A percentile compares a stretch with the other conserved stretches of the same genome.
These are phyloP conservation scores for Erpornis zantholeuca DNA, from an alignment of 2,113 vertebrate species.

Conservation along the genomic window DNA sequence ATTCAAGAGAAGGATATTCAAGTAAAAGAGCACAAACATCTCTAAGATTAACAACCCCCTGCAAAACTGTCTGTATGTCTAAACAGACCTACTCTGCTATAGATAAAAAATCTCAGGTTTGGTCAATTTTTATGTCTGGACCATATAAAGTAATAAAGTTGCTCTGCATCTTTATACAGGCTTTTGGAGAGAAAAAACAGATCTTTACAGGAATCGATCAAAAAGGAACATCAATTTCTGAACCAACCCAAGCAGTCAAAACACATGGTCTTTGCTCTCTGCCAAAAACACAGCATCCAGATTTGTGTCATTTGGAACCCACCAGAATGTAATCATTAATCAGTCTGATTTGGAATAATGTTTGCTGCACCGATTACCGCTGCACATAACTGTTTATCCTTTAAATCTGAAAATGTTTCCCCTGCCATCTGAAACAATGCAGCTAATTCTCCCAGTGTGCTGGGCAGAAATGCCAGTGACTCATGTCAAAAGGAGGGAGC, in stretches of 20 bases:
- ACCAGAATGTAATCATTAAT: constrained; percentile 24
- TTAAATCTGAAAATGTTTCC: constrained; percentile 8
- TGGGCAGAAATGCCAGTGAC: not conserved
- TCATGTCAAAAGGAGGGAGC: not conserved
- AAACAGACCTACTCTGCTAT: not conserved
- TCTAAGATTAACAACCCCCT: not conserved
- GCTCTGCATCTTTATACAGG: not conserved
- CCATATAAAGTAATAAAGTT: not conserved
- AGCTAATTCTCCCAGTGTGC: not conserved
- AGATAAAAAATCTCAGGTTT: not conserved
- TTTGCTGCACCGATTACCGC: constrained; percentile 23
- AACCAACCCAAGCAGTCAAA: constrained; percentile 13
- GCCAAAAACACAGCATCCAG: not conserved
- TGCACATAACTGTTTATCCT: not conserved
- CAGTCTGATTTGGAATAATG: constrained; percentile 18
- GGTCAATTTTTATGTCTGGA: not conserved
- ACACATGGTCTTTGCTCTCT: not conserved
- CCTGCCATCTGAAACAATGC: constrained; percentile 15
- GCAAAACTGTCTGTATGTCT: not conserved
- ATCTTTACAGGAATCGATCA: not conserved
- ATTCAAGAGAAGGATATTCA: not conserved
- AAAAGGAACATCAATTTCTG: not conserved
- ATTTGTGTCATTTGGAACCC: constrained; percentile 5
- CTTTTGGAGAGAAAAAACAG: not conserved
- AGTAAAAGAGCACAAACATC: not conserved